phyloP scores from a whole-genome alignment of 2,113 vertebrate species.

The Microcebus griseorufus region DNA sequence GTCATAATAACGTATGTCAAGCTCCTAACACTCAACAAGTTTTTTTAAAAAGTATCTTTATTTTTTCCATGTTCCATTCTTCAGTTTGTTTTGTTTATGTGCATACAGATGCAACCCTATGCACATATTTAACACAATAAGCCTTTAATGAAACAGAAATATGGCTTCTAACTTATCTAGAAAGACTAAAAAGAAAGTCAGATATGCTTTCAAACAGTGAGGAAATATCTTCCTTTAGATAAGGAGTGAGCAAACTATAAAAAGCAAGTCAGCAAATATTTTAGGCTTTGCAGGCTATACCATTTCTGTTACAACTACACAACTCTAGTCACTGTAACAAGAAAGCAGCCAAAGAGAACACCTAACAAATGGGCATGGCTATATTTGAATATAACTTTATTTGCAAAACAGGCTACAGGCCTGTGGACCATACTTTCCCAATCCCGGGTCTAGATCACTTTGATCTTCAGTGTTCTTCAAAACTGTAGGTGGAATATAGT shows the following conservation, averaged over 20 bases:
- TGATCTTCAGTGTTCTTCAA: not conserved
- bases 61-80: not conserved
- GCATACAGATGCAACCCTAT: not conserved
- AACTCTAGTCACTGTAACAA: not conserved
- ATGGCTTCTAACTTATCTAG: not conserved
- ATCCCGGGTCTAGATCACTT: not conserved
- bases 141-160: not conserved
- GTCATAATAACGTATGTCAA: not conserved
- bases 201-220: not conserved
- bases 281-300: not conserved
- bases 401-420: not conserved
- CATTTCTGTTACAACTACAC: not conserved
- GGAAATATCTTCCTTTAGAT: not conserved
- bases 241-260: not conserved
- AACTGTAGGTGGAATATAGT: not conserved
- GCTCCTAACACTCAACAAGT: not conserved
- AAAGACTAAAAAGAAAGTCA: not conserved
- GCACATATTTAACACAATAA: not conserved
- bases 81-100: not conserved
- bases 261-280: constrained; percentile 14
- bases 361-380: not conserved
- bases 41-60: not conserved
- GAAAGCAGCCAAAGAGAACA: not conserved
- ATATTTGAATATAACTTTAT: not conserved
- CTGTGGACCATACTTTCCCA: not conserved